These are phyloP conservation scores for Papilio xuthus DNA, from an alignment of 1,140 invertebrate species.

Conservation along the genomic window DNA sequence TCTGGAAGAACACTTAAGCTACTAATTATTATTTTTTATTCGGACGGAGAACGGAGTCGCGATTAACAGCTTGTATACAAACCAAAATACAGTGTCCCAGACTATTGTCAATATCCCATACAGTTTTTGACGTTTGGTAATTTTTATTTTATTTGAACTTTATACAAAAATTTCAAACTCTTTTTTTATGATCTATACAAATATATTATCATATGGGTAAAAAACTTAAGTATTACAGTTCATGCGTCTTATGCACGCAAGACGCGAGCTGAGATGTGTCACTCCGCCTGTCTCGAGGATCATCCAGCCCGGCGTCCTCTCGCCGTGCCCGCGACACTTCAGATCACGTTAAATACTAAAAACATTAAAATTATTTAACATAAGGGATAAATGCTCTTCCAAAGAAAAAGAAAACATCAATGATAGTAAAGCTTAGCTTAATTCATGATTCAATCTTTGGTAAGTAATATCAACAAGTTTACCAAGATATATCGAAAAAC, in stretches of 20 bases:
- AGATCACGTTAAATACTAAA: background rate
- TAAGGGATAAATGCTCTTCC: background rate
- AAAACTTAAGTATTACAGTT: background rate
- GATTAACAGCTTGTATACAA: no score
- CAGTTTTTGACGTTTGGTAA: no score
- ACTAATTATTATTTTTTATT: no score
- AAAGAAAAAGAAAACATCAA: background rate
- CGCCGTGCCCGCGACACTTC: background rate
- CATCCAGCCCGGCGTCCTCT: background rate
- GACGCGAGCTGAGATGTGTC: constrained; percentile 3
- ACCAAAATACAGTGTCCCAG: no score
- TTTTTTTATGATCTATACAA: background rate
- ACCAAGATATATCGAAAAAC: no score
- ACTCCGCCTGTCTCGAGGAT: background rate
- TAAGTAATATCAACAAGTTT: no score
- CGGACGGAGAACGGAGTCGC: no score
- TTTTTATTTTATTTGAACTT: no score
- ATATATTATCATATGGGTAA: background rate
- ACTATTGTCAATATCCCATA: no score
- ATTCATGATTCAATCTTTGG: background rate
- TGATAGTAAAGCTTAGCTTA: background rate
- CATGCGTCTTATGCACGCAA: constrained; percentile 9
- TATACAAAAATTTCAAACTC: no score
- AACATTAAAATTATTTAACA: background rate
- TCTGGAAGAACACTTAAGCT: no score